These are phyloP conservation scores for Sebastes taczanowskii DNA, from an alignment of 2,797 vertebrate species.

Conservation along the genomic window DNA sequence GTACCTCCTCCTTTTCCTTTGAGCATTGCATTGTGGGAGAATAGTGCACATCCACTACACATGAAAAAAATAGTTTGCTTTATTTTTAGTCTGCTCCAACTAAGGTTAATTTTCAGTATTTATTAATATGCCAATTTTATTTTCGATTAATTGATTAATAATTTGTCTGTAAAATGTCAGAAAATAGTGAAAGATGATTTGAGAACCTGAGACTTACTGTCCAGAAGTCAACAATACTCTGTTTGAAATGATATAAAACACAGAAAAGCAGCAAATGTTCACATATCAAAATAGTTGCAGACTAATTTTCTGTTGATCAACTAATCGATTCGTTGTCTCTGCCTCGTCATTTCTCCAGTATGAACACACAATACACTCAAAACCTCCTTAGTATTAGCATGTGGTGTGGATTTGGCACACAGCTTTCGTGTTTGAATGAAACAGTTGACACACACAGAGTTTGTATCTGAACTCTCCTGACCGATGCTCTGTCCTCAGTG, in stretches of 20 bases:
- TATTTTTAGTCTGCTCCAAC: background rate
- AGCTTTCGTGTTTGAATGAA: background rate
- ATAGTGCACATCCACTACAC: background rate
- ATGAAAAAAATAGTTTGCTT: background rate
- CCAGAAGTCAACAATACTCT: background rate
- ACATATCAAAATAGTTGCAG: no score
- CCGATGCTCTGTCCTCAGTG: conserved; percentile 74
- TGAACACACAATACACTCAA: background rate
- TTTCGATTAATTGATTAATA: no score
- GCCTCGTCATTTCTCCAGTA: background rate
- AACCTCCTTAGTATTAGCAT: background rate
- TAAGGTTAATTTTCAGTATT: background rate
- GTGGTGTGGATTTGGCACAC: background rate
- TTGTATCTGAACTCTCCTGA: background rate
- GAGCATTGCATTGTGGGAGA: background rate
- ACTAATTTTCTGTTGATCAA: background rate
- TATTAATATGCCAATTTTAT: no score
- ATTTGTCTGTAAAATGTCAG: no score
- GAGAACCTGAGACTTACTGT: no score
- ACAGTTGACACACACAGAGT: background rate
- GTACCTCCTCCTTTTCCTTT: no score
- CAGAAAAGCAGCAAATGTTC: no score
- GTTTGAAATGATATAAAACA: background rate
- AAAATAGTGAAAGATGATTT: no score
- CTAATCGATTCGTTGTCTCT: background rate